These are phyloP conservation scores for Cyaniris semiargus DNA, from an alignment of 2,888 invertebrate genomes.

Conservation along the genomic window DNA sequence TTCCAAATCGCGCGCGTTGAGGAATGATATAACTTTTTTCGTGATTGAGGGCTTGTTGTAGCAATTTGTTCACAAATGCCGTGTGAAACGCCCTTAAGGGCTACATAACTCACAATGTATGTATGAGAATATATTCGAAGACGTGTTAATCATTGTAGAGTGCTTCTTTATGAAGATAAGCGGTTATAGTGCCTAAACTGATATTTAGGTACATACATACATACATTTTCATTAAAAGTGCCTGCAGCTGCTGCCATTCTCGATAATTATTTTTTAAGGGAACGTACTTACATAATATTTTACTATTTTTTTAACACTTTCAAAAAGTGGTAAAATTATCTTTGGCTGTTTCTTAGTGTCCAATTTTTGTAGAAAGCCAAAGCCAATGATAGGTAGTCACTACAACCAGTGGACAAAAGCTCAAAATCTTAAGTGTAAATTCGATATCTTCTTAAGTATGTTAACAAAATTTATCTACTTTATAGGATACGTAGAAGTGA, in stretches of 20 bases:
- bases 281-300: background rate
- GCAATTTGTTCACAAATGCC: constrained; percentile 2
- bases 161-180: background rate
- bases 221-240: too few relatives aligned
- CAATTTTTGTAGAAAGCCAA: too few relatives aligned
- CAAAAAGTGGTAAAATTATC: background rate
- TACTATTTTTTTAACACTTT: background rate
- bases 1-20: background rate
- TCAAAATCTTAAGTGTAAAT: background rate
- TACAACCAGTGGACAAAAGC: background rate
- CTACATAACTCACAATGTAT: background rate
- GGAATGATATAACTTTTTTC: background rate
- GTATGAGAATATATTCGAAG: background rate
- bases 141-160: background rate
- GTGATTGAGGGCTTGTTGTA: background rate
- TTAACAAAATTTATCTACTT: background rate
- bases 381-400: too few relatives aligned
- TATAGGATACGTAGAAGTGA: background rate
- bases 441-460: too few relatives aligned
- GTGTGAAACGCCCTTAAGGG: constrained; percentile 13
- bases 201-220: too few relatives aligned
- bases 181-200: background rate
- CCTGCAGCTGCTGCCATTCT: too few relatives aligned
- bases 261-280: background rate
- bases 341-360: background rate